A percentile compares a stretch with the other conserved stretches of the same genome.
These are phyloP conservation scores for Steatornis caripensis DNA, from an alignment of 2,113 vertebrate genomes.

Conservation along the genomic window DNA sequence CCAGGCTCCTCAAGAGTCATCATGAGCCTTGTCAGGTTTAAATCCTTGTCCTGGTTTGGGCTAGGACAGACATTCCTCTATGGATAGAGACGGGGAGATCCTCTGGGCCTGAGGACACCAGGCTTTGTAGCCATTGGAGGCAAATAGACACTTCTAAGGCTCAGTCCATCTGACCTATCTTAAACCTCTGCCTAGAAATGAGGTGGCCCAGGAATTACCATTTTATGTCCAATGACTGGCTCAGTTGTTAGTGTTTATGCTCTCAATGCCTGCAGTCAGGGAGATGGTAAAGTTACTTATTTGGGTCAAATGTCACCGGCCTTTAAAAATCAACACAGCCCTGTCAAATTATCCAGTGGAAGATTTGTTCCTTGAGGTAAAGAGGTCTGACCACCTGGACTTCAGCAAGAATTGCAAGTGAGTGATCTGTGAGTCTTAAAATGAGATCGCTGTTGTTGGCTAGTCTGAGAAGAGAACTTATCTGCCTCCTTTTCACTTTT, in stretches of 20 bases:
- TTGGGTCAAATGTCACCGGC: background rate
- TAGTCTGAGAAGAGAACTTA: background rate
- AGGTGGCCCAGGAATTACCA: background rate
- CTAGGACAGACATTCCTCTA: no score
- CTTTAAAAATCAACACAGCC: background rate
- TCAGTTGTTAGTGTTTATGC: background rate
- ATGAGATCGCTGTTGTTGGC: background rate
- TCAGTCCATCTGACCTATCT: background rate
- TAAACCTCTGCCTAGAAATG: background rate
- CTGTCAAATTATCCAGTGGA: background rate
- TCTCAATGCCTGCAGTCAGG: background rate
- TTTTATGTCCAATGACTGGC: background rate
- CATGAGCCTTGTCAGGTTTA: background rate
- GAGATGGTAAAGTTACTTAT: background rate
- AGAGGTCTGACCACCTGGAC: background rate
- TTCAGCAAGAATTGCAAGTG: background rate
- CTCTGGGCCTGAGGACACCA: background rate
- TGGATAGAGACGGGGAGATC: background rate
- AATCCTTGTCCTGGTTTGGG: no score
- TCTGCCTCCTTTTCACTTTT: background rate
- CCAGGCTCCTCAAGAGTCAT: background rate
- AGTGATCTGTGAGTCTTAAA: background rate
- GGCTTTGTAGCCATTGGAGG: background rate
- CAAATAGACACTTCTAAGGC: background rate
- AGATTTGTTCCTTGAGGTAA: background rate